These are phyloP conservation scores for Hippopotamus amphibius DNA, from an alignment of 2,113 vertebrate species.

Conservation along the genomic window DNA sequence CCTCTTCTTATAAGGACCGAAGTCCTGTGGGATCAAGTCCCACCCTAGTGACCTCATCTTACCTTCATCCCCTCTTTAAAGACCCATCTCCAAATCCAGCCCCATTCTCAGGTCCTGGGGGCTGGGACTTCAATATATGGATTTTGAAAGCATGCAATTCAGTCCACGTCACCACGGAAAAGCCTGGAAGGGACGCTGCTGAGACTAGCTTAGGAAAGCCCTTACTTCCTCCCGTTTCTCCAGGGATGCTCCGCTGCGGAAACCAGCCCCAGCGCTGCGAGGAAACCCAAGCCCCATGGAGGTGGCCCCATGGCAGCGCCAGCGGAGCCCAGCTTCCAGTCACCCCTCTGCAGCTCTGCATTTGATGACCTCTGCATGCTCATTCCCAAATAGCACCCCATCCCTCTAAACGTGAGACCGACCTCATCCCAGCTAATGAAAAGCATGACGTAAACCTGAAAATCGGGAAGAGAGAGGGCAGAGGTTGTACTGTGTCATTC, in stretches of 20 bases:
- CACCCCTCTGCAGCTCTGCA: not conserved
- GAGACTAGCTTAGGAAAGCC: not conserved
- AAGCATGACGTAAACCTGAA: not conserved
- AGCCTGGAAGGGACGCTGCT: not conserved
- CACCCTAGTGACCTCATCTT: not conserved
- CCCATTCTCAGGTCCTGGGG: not conserved
- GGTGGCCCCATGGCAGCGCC: no score
- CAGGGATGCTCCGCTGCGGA: not conserved
- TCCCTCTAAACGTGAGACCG: not conserved
- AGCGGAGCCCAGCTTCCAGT: not conserved
- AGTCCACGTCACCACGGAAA: not conserved
- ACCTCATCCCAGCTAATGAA: not conserved
- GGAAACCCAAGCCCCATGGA: not conserved
- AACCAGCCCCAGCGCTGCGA: not conserved
- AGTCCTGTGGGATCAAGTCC: not conserved
- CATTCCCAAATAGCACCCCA: not conserved
- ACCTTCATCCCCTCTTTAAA: not conserved
- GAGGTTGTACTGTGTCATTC: not conserved
- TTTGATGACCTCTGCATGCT: not conserved
- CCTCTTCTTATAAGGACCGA: not conserved
- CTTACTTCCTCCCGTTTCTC: accelerated
- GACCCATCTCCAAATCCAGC: not conserved
- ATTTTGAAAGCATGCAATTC: not conserved
- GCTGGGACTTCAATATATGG: not conserved
- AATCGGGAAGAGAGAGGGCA: not conserved